Base-by-base conservation (phyloP, 2,888 invertebrate genomes). In the Ectropis crepuscularia region DNA sequence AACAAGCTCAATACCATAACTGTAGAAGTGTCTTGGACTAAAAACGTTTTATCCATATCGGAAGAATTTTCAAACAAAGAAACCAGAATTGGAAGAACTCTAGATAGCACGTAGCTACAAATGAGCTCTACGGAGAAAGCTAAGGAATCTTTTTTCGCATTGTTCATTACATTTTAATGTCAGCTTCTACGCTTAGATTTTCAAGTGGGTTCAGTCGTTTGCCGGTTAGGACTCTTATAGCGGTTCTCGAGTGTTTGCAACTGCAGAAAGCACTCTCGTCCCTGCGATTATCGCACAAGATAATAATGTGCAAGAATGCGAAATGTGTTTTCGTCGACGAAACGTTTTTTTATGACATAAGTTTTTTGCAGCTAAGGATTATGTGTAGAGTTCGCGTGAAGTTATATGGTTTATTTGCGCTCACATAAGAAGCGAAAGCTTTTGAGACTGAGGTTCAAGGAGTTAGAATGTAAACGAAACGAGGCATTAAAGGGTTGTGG, bases 201-300 rank as follows among this genome's bases (percentile, higher is more conserved):
- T 64, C 41, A 62, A 69, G 63, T 65, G 58, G 46, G 67, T 71
- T 62, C 70, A 72, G 74, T 68, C 73, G 76, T 74, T 76, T 55
- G 75, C 74, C 69, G 70, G 71, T 70, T 72, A 78, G 72, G 70
- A 70, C 74, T 73, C 75, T 76, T 74, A 68, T 70, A 63, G 65
- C 67, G 73, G 63, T 74, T 62, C 73, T 62, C 72, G 75, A 78
- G 76, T 75, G 77, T 61, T 64, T 62, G 68, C 69, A 68, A 63
- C 67, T 70, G 72, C 75, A 65, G 65, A 60, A 65, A 61, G 73
- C 68, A 72, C 68, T 71, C 61, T 65, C 76, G 74, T 76, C 73
- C 68, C 59, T 71, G 66, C 68, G 81, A 83, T 84, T 72, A 80
- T 78, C 74, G 51, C 59, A 50, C 50, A 41, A 74, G 79, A 81